Conservation (phyloP, 1,140 invertebrate species). For the Drosophila ambigua region DNA sequence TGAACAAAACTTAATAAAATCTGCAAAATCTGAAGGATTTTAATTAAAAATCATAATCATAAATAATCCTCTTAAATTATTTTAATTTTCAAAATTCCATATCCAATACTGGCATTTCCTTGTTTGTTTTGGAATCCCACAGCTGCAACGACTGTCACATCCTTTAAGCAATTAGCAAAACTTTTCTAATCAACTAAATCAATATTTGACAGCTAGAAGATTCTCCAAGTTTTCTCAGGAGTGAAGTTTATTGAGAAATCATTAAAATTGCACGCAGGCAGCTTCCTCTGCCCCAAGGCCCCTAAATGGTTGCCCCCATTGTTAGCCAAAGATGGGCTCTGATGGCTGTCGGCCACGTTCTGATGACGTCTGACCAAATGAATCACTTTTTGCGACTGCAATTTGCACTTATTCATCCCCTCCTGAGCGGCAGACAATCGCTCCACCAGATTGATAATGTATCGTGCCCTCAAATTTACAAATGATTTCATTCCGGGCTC, state of each 20-base stretch:
- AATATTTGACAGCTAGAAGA: conserved; percentile 13
- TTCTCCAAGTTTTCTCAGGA: conserved; percentile 15
- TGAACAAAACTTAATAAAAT: no score
- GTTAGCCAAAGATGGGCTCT: conserved; percentile 24
- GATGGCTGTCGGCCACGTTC: background rate
- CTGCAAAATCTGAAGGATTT: no score
- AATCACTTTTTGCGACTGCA: conserved; percentile 17
- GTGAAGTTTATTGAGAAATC: background rate
- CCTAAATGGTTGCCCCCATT: conserved; percentile 28
- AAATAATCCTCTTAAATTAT: no score
- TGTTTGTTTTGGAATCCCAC: background rate
- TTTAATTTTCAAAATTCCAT: no score
- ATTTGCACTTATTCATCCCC: conserved; percentile 1
- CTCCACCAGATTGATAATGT: conserved; percentile 27
- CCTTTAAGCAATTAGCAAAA: conserved; percentile 31
- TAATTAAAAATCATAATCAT: no score
- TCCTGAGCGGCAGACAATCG: background rate
- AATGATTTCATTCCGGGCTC: conserved; percentile 45
- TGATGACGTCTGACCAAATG: conserved; percentile 32
- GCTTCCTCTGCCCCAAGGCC: background rate
- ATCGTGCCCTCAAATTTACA: conserved; percentile 14
- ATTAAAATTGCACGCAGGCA: conserved; percentile 21
- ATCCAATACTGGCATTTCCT: no score
- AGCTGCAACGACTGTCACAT: conserved; percentile 13
- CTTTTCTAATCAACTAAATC: conserved; percentile 45